These are phyloP conservation scores for Trichopria drosophilae DNA, from an alignment of 2,888 invertebrate species.

Conservation along the genomic window DNA sequence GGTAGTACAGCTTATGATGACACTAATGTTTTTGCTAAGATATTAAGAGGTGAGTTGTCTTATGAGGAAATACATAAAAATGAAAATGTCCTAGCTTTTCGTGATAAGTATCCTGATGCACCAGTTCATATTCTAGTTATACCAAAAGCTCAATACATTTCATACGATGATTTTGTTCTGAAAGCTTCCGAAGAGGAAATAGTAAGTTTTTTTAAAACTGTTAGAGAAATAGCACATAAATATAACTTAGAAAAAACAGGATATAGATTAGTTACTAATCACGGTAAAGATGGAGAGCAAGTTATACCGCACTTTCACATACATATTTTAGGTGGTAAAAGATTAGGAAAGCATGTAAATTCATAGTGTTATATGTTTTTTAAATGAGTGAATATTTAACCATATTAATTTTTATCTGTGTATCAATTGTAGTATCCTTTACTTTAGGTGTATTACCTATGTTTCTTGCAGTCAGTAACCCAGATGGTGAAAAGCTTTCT, in stretches of 20 bases:
- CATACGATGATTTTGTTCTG: slow-evolving; percentile 18
- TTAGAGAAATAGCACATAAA: slow-evolving; percentile 20
- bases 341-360: slow-evolving; percentile 23
- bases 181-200: slow-evolving; percentile 21
- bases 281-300: slow-evolving; percentile 18
- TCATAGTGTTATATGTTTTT: slow-evolving; percentile 22
- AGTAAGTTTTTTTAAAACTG: slow-evolving; percentile 13
- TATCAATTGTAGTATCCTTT: slow-evolving; percentile 21
- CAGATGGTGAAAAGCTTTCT: slow-evolving; percentile 15
- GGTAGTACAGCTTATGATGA: slow-evolving; percentile 21
- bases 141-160: slow-evolving; percentile 20
- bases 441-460: slow-evolving; percentile 21
- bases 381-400: slow-evolving; percentile 21
- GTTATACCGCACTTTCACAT: slow-evolving; percentile 19
- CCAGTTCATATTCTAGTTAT: slow-evolving; percentile 23
- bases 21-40: slow-evolving; percentile 20
- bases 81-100: slow-evolving; percentile 21
- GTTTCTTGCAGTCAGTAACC: slow-evolving; percentile 19
- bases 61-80: slow-evolving; percentile 16
- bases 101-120: slow-evolving; percentile 20
- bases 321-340: slow-evolving; percentile 24
- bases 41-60: slow-evolving; percentile 18
- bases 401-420: slow-evolving; percentile 20
- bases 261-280: slow-evolving; percentile 21
- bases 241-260: slow-evolving; percentile 18